Conservation (phyloP, 1,140 invertebrate genomes). For the Oncopeltus fasciatus region DNA sequence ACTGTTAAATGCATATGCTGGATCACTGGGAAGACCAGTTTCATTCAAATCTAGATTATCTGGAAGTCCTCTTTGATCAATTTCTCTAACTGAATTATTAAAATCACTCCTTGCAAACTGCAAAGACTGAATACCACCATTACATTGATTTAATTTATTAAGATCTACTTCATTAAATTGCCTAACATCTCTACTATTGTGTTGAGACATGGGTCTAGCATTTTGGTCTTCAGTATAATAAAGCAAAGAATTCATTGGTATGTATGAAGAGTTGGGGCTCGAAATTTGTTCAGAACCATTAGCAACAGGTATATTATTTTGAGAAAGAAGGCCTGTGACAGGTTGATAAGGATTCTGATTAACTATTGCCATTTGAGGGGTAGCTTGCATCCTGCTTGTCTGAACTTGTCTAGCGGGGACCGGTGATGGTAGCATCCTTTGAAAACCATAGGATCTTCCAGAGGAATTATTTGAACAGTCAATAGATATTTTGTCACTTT, state of each 20-base stretch:
- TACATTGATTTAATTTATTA: not conserved
- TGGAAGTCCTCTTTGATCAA: not conserved
- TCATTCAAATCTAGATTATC: not conserved
- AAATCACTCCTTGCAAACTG: not conserved
- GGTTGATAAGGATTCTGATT: not conserved
- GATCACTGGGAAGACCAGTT: not conserved
- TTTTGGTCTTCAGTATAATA: not conserved
- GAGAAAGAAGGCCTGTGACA: not conserved
- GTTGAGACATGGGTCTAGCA: not conserved
- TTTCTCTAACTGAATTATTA: not conserved
- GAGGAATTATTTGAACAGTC: not conserved
- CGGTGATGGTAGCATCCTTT: slow-evolving; percentile 15
- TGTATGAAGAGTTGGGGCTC: not conserved
- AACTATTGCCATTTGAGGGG: not conserved
- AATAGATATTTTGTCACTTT: not conserved
- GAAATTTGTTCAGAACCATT: not conserved
- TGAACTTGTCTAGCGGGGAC: slow-evolving; percentile 9
- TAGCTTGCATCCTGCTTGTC: not conserved
- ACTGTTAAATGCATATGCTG: not conserved
- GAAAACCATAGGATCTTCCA: not conserved
- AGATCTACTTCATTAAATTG: not conserved
- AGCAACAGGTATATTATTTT: not conserved
- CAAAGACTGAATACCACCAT: not conserved
- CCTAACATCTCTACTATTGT: not conserved
- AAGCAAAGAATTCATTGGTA: not conserved